phyloP scores from a whole-genome alignment of 64 coral and sea anemone genomes.

The Stichodactyla helianthus region DNA sequence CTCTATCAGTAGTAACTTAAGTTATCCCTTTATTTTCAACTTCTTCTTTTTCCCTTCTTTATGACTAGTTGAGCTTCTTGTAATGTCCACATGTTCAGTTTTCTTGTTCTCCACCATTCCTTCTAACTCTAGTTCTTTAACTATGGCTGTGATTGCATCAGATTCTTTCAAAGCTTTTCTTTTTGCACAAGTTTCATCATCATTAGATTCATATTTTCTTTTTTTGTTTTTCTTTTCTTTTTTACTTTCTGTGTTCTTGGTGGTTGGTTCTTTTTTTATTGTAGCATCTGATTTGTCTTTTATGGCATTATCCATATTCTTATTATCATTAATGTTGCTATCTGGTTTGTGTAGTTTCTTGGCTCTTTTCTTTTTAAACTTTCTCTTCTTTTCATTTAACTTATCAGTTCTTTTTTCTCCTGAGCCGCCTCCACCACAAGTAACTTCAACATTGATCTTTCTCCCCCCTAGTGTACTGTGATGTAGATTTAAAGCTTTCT shows the following conservation, averaged over 20 bases:
- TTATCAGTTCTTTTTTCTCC: slow-evolving; percentile 62
- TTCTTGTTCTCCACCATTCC: neutral
- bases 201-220: slow-evolving; percentile 9
- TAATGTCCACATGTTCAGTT: neutral
- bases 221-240: neutral
- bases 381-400: slow-evolving; percentile 72
- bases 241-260: neutral
- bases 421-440: slow-evolving; percentile 90
- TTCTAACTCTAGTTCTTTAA: slow-evolving; percentile 21
- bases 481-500: slow-evolving; percentile 97
- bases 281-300: neutral
- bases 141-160: neutral
- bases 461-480: slow-evolving; percentile 76
- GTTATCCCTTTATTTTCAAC: neutral
- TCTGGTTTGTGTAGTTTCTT: slow-evolving; percentile 25
- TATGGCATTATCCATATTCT: neutral
- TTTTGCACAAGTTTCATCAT: neutral
- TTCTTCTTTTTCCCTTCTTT: slow-evolving; percentile 11
- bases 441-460: slow-evolving; percentile 96
- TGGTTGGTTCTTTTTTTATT: neutral
- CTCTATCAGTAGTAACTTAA: neutral
- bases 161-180: slow-evolving; percentile 15
- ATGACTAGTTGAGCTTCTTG: neutral
- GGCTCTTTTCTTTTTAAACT: slow-evolving; percentile 61
- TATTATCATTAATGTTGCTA: neutral